These are phyloP conservation scores for Xylota segnis DNA, from an alignment of 2,888 invertebrate genomes.

Conservation along the genomic window DNA sequence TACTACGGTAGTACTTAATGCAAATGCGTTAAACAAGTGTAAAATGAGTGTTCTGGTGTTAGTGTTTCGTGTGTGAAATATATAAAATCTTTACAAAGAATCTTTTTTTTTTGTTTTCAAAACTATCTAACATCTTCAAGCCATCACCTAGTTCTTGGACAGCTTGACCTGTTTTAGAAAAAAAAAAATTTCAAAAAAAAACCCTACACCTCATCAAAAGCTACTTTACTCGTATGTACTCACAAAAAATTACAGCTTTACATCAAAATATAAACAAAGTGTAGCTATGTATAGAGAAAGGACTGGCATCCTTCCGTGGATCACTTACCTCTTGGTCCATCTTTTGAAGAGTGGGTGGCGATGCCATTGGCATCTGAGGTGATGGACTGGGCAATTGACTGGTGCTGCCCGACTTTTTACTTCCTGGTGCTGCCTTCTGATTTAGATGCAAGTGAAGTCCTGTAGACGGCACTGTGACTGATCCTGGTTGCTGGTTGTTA, in stretches of 20 bases:
- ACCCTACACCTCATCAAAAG: conserved; percentile 69
- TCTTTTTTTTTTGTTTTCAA: too few species aligned
- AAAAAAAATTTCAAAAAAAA: neutral
- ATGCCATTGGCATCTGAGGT: conserved; percentile 85
- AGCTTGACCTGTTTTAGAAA: conserved; percentile 41
- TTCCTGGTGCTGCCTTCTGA: conserved; percentile 74
- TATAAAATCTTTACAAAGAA: conserved; percentile 28
- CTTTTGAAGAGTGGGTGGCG: conserved; percentile 85
- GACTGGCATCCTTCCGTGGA: neutral
- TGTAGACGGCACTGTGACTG: conserved; percentile 57
- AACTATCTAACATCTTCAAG: conserved; percentile 44
- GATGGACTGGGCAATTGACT: conserved; percentile 84
- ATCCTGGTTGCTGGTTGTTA: conserved; percentile 77
- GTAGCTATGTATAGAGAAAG: too few species aligned
- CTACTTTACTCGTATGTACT: conserved; percentile 63
- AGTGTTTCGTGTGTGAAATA: conserved; percentile 63
- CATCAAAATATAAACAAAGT: conserved; percentile 38
- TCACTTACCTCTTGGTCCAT: conserved; percentile 87
- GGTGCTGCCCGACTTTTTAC: conserved; percentile 70
- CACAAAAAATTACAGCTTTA: conserved; percentile 66
- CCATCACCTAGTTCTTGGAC: conserved; percentile 54
- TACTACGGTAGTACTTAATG: conserved; percentile 48
- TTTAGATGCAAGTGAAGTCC: conserved; percentile 79
- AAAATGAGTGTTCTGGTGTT: conserved; percentile 59
- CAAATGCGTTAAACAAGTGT: conserved; percentile 57